Base-by-base conservation (phyloP, 2,113 vertebrate genomes). In the Cardinalis cardinalis region DNA sequence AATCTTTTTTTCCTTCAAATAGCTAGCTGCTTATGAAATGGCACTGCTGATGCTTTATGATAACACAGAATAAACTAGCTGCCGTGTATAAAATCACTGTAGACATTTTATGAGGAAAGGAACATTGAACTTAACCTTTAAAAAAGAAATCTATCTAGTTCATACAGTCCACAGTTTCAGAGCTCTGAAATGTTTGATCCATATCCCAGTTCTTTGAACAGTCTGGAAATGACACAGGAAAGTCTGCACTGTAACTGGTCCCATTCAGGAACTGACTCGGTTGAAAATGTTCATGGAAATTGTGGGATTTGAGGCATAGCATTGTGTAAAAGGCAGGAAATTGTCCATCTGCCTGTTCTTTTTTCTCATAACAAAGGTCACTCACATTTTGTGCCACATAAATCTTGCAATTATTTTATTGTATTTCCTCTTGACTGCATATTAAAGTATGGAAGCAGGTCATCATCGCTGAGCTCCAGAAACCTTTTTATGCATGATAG, bases 11-110 rank as follows among this genome's bases (percentile, higher is more conserved):
- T 80, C 28, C 40, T 86, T 92, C 12, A 0, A 86, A 74, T 71
- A 77, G 52, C 38, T 43, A 71, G 24, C 64, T 94, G 40, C 40
- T 91, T 90, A 74, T 93, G 60, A 92, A 93, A 77, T 84, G 34
- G 51, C 68, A 63, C 34, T 86, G 43, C 87, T 93, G 83, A 84
- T 94, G 56, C 56, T 84, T 94, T n/a, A 9, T 66, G 64, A 43
- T 84, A 94, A 65, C 46, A 63, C 8, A 70, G 23, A 86, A 73
- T 63, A 91, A 93, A 72, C 66, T 49, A 76, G 48, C 34, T 14
- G 51, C 46, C 0, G 0, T 83, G 79, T 86, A 68, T 24, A 77
- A 87, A 91, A 79, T 69, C 82, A 71, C 76, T 68, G 43, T 43
- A 43, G 75, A 46, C 26, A 12, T 88, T 94, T 83, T 85, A 61